Base-by-base conservation (phyloP, 1,140 invertebrate species). In the Formica exsecta region DNA sequence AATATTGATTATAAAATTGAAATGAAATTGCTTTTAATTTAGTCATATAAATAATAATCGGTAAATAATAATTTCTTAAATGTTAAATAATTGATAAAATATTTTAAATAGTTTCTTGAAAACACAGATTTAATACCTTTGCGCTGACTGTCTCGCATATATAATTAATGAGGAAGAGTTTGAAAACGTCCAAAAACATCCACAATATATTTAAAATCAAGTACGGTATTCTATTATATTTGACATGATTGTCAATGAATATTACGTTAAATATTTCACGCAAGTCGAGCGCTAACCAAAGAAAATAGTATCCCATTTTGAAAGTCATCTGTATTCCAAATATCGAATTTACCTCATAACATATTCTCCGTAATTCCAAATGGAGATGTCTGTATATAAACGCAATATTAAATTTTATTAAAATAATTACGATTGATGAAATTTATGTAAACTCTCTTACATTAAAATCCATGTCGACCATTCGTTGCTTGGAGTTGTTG, bases 291-390 rank as follows among this genome's bases (percentile, higher is more conserved):
- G 22, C 9, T 29, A 76, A 29, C 9, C 22, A 41, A 41, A n/a
- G 13, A 41, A 76, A 76, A 62, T 62, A 41, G 4, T 13, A 44
- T n/a, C n/a, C 38, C 51, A 81, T 71, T 73, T 73, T 59, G 11
- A 73, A 11, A 51, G 79, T 59, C 66, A 73, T 57, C n/a, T 83
- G 65, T 29, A 16, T 41, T 59, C 54, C 79, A 32, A 83, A 38
- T 36, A 73, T 2, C 51, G 13, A 25, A 22, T 83, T 57, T 1
- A 81, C 38, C 8, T 81, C 48, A 8, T 4, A 16, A 22, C 29
- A 68, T 68, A 71, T 70, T 61, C 41, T 54, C 9, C 36, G 16
- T 29, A 81, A 41, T 16, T 81, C 65, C 32, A 70, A 59, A 54
- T 54, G 48, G 6, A 71, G 48, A 54, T 71, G 29, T 54, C 68